phyloP scores from a whole-genome alignment of 23 tunicate genomes.

The Aplidium turbinatum region DNA sequence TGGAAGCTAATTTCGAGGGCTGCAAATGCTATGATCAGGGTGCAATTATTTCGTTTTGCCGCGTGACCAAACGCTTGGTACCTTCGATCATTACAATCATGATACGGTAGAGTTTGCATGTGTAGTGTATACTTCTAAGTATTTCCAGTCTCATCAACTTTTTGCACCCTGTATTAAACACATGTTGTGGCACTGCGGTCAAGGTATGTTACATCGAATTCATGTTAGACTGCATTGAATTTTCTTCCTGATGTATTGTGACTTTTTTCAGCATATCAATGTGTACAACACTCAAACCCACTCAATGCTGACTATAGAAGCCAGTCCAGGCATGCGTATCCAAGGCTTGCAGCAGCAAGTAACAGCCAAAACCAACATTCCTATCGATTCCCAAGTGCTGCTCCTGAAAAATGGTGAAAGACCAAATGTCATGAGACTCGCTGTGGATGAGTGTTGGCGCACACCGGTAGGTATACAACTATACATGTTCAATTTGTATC shows the following conservation, averaged over 20 bases:
- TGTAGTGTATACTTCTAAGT: too few relatives aligned
- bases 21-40: too few relatives aligned
- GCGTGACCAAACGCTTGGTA: too few relatives aligned
- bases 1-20: too few relatives aligned
- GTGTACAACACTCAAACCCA: conserved; percentile 54
- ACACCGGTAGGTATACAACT: conserved; percentile 21
- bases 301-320: conserved; percentile 38
- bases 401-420: conserved; percentile 43
- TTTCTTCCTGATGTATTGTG: neutral
- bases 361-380: conserved; percentile 3
- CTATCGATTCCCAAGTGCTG: conserved; percentile 35
- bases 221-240: too few relatives aligned
- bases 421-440: conserved; percentile 19
- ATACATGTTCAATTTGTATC: neutral
- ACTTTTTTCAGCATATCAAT: conserved; percentile 43
- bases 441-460: conserved; percentile 41
- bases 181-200: too few relatives aligned
- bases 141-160: too few relatives aligned
- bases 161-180: too few relatives aligned
- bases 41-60: too few relatives aligned
- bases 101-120: too few relatives aligned
- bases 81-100: too few relatives aligned
- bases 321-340: neutral
- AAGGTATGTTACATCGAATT: too few relatives aligned
- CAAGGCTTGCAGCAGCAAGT: conserved; percentile 15